These are phyloP conservation scores for Neopelma chrysocephalum DNA, from an alignment of 2,797 vertebrate genomes.

Conservation along the genomic window DNA sequence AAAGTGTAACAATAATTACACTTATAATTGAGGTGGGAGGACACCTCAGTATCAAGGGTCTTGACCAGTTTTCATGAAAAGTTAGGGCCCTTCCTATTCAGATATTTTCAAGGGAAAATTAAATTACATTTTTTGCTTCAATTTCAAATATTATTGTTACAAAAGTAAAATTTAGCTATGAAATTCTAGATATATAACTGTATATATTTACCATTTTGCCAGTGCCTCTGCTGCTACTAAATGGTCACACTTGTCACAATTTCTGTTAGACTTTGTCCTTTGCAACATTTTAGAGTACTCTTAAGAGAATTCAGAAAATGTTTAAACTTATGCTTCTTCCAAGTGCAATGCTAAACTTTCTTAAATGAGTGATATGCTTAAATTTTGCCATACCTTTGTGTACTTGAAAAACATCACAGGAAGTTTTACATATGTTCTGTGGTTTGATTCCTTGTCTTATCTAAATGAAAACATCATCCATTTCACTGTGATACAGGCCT, in stretches of 20 bases:
- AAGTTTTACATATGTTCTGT: not conserved
- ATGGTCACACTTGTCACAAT: not conserved
- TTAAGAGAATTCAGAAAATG: not conserved
- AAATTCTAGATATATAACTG: not conserved
- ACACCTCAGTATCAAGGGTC: not conserved
- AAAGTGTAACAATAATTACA: not conserved
- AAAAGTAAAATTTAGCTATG: not conserved
- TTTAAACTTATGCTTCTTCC: not conserved
- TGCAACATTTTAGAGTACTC: not conserved
- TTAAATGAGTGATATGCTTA: not conserved
- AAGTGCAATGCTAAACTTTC: not conserved
- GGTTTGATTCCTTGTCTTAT: not conserved
- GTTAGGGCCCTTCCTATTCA: not conserved
- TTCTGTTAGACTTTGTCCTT: not conserved
- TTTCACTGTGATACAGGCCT: not conserved
- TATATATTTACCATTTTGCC: not conserved
- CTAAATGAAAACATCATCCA: not conserved
- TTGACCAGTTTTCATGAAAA: not conserved
- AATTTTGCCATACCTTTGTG: not conserved
- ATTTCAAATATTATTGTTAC: not conserved
- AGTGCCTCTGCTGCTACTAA: not conserved
- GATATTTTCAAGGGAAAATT: not conserved
- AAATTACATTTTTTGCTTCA: not conserved
- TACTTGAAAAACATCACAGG: not conserved
- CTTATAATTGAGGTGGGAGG: too few relatives aligned